Evolutionary conservation across 2,797 vertebrate genomes (phyloP), one percentile per base, ranked within the genome.

Genomic region (Gallirallus australis): DNA sequence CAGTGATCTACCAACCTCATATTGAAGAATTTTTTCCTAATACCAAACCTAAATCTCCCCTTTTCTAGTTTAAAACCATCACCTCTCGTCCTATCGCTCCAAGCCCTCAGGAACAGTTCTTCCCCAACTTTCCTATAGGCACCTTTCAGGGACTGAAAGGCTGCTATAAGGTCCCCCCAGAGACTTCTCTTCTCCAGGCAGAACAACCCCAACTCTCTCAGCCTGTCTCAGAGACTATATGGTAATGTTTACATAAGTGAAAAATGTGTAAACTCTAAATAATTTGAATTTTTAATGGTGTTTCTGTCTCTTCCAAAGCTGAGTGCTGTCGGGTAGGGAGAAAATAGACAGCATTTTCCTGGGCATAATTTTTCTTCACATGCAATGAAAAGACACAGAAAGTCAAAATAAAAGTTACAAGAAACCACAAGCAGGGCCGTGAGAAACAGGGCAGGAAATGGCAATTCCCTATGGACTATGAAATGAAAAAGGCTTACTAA

Each of bases 401-500:
- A 35, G 76, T 86, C 94, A 94, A 96, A 97, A 91, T 89, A 90
- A 96, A 96, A 95, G 90, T 82, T 95, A 47, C 50, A 77, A 64
- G 82, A 56, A 82, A 87, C 86, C 80, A 72, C 66, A 94, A 45
- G 86, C 48, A 76, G 64, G 85, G 64, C 89, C 0, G 1, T 31
- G 90, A 97, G 87, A 79, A 95, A 50, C 24, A 73, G 91, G 59
- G 72, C 71, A 94, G 85, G 75, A 94, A 95, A 42, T 60, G 84
- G 61, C 28, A 60, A 78, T 85, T 92, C 96, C 92, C 90, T 47
- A 19, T 11, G 79, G 96, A 88, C 50, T 85, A 23, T 14, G 86
- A 95, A 93, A 96, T 94, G 91, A 86, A 94, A 95, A 93, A 89
- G 82, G 33, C 77, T 97, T 94, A 93, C 70, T 96, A 96, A 97